phyloP scores from a whole-genome alignment of 2,888 invertebrate species.

The Macrophya annulata region DNA sequence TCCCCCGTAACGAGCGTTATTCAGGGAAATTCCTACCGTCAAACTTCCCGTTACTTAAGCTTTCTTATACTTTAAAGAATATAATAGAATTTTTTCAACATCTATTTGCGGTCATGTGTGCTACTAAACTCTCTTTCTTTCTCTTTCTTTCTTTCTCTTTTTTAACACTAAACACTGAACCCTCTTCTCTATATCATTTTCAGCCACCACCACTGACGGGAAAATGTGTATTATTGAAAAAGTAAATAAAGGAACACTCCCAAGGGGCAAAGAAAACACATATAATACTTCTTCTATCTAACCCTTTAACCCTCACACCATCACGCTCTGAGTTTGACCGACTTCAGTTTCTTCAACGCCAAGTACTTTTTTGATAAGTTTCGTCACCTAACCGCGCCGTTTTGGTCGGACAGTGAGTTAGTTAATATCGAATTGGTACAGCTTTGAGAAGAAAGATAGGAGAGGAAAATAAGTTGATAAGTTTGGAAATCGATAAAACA shows the following conservation, averaged over 20 bases:
- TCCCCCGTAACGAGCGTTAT: constrained; percentile 67
- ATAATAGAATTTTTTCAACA: constrained; percentile 3
- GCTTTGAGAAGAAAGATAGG: constrained; percentile 5
- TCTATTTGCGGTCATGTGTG: background rate
- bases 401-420: constrained; percentile 14
- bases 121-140: background rate
- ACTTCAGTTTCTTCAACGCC: background rate
- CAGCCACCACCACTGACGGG: too few species aligned
- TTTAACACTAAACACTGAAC: background rate
- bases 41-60: constrained; percentile 48
- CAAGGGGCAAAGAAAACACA: background rate
- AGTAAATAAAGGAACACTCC: constrained; percentile 20
- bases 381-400: background rate
- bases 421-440: constrained; percentile 31
- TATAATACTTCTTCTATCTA: constrained; percentile 4
- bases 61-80: constrained; percentile 6
- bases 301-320: background rate
- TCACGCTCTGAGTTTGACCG: background rate
- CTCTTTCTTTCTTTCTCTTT: background rate
- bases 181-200: too few species aligned
- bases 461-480: constrained; percentile 51
- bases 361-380: constrained; percentile 36
- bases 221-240: constrained; percentile 3
- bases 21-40: constrained; percentile 61
- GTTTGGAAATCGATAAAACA: constrained; percentile 9